A percentile compares a stretch with the other conserved stretches of the same genome.
These are phyloP conservation scores for Apamea monoglypha DNA, from an alignment of 2,888 invertebrate species.

Conservation along the genomic window DNA sequence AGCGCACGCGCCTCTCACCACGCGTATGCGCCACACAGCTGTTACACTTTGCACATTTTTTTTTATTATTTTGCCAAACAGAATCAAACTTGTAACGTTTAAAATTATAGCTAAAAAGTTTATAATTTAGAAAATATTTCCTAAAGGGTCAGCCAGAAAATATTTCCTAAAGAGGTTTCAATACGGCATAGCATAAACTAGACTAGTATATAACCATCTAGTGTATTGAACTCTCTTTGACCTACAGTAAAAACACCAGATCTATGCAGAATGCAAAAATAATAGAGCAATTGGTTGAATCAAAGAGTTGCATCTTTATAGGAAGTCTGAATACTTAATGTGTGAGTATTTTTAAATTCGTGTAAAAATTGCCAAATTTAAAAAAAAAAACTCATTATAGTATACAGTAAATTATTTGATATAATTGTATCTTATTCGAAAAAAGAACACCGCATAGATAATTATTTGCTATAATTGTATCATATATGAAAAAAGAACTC, in stretches of 20 bases:
- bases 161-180: no score
- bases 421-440: no score
- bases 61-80: conserved; percentile 6
- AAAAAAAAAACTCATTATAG: no score
- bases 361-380: not conserved
- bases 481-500: no score
- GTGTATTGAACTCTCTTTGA: not conserved
- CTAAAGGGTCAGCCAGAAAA: not conserved
- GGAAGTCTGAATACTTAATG: not conserved
- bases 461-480: no score
- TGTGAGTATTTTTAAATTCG: not conserved
- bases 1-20: conserved; percentile 66
- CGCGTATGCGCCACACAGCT: conserved; percentile 49
- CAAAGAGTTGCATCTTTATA: no score
- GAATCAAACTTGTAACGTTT: not conserved
- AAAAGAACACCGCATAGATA: no score
- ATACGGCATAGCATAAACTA: no score
- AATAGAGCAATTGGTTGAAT: not conserved
- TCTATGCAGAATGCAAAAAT: not conserved
- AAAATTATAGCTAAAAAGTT: not conserved
- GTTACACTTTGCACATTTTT: conserved; percentile 41
- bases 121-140: not conserved
- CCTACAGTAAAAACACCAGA: not conserved
- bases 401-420: no score
- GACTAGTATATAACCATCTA: no score